Base-by-base conservation (phyloP, 2,888 invertebrate genomes). In the Ophion slaviceki region DNA sequence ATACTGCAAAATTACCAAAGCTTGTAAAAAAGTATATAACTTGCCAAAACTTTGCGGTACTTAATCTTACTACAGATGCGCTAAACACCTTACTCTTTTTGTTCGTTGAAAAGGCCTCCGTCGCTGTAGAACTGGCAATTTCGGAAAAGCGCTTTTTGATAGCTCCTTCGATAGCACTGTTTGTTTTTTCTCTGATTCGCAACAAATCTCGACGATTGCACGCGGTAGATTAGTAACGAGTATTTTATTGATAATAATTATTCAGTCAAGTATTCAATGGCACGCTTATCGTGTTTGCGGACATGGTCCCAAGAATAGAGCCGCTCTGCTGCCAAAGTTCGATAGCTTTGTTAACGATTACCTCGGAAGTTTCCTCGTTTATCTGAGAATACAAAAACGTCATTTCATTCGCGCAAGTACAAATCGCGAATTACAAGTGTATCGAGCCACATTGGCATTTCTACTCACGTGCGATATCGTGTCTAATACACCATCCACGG, bases 261-360 rank as follows among this genome's bases (percentile, higher is more conserved):
- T 84, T 77, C 79, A 86, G 74, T 88, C 85, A 88, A 8, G 84
- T 86, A 80, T 85, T 88, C 71, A 79, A 70, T 57, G 85, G 80
- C 32, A 86, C 75, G 80, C 83, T 89, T 57, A 87, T 81, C 57
- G 86, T 90, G 88, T 88, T 92, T 83, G 92, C 91, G 40, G 91
- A 90, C 87, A 91, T 91, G 59, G 91, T 90, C 61, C 89, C 88
- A 84, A 95, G 92, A 32, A 94, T 94, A 85, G 95, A 96, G 81
- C 97, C 97, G 92, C 97, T 96, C 92, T 97, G 96, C 92, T 97
- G 97, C 97, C 98, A 98, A 89, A 97, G 95, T 90, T 98, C 98
- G 7, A 98, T 97, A 1, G 97, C 97, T 94, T 98, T 97, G 91
- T 97, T 97, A 0, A 97, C 97, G 85, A 98, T 96, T 2, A 97